These are phyloP conservation scores for Donacobius atricapilla DNA, from an alignment of 2,113 vertebrate genomes.

Conservation along the genomic window DNA sequence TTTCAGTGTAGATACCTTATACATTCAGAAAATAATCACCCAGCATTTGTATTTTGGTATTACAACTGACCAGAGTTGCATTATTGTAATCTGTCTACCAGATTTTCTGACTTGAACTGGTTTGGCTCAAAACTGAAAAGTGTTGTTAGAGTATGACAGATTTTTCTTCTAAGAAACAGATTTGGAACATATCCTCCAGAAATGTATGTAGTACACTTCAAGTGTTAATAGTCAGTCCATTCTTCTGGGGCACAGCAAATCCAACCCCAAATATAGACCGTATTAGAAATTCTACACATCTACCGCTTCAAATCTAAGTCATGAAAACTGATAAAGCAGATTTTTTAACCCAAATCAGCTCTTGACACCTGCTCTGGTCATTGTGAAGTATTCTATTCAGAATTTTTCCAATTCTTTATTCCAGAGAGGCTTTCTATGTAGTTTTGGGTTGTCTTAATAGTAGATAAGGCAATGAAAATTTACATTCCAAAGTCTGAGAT, in stretches of 20 bases:
- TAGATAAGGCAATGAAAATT: background rate
- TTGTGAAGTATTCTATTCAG: background rate
- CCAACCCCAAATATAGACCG: background rate
- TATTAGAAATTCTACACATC: background rate
- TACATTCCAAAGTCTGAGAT: background rate
- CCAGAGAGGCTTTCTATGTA: background rate
- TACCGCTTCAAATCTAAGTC: background rate
- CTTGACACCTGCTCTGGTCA: background rate
- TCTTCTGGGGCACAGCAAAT: background rate
- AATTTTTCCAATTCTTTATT: background rate
- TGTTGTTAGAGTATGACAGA: background rate
- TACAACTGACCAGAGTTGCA: background rate
- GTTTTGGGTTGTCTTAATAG: background rate
- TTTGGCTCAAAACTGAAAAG: background rate
- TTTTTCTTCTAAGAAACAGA: background rate
- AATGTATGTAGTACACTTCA: background rate
- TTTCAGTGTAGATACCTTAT: background rate
- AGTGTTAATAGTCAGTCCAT: background rate
- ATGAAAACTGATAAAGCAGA: background rate
- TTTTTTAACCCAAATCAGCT: background rate
- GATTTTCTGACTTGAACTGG: background rate
- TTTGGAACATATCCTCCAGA: background rate
- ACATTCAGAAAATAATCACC: background rate
- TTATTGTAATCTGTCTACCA: background rate
- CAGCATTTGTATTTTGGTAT: background rate